A percentile compares a stretch with the other conserved stretches of the same genome.
Evolutionary conservation across 1,140 invertebrate species (phyloP).

Genomic region (Ceratina australensis): DNA sequence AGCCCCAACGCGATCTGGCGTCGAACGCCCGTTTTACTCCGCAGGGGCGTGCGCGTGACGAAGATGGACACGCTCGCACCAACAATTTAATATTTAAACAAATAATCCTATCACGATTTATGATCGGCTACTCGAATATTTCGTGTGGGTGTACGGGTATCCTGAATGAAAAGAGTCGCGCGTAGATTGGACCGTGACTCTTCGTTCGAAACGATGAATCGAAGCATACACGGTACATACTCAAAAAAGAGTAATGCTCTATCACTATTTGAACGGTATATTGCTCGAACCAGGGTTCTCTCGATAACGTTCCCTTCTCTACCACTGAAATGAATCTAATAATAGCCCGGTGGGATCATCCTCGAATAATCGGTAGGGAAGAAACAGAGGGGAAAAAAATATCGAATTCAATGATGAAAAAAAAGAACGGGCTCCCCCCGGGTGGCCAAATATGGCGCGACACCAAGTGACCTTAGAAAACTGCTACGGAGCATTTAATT

Average conservation of each 20-base stretch:
- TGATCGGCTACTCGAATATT: no score
- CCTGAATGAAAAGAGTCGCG: no score
- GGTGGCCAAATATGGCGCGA: constrained; percentile 67
- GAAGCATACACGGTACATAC: neutral
- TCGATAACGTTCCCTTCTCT: neutral
- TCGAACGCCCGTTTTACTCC: constrained; percentile 37
- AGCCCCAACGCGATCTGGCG: constrained; percentile 45
- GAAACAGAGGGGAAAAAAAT: constrained; percentile 11
- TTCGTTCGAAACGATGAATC: neutral
- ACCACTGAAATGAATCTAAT: constrained; percentile 30
- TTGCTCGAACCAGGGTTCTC: neutral
- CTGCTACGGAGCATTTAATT: constrained; percentile 56
- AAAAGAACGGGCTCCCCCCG: neutral
- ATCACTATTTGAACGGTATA: neutral
- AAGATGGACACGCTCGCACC: neutral
- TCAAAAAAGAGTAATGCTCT: no score
- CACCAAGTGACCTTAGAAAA: constrained; percentile 67
- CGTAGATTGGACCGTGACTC: no score
- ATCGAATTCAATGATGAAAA: neutral
- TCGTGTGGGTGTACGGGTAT: no score
- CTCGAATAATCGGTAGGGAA: constrained; percentile 29
- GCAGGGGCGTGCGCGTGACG: neutral
- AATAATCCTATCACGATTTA: no score
- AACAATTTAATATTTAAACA: no score
- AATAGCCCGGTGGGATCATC: constrained; percentile 31